Base-by-base conservation (phyloP, 1,140 invertebrate species). In the Bathynomus jamesi region DNA sequence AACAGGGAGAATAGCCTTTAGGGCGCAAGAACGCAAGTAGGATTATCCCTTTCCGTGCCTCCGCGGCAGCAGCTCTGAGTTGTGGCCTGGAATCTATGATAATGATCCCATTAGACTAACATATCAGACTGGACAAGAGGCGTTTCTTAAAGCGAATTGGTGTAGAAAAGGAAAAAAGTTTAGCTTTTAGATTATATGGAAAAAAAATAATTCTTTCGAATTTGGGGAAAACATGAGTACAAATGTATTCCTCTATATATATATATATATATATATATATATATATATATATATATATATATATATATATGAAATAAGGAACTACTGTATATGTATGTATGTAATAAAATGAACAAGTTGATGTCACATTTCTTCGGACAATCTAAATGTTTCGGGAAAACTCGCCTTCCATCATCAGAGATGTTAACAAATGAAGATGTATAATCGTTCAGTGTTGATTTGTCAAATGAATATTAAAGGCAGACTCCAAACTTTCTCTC, bases 61-160 rank as follows among this genome's bases (percentile, higher is more conserved):
- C 53, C 65, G 25, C 13, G n/a, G n/a, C 63, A 11, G 28, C 65
- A 72, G 61, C 67, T 61, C 65, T 69, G 66, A 73, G 71, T 64
- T 73, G 71, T 68, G 71, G 66, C 8, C 71, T 69, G 61, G 71
- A 73, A 73, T 73, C 66, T 69, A 73, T 73, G 71, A 69, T 73
- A 73, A 73, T 73, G 71, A 69, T 62, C 61, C 30, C 71, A 73
- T 73, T 73, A 73, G 29, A 69, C 71, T 73, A 69, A 69, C 71
- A 69, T 73, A 73, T 73, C 71, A 64, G 66, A 28, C 63, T 69
- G 71, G 71, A 73, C 71, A 73, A 30, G 32, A 25, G 29, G 3
- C 29, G 32, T 25, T 46, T 67, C 29, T 68, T 31, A 25, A 46
- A 46, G 0, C 10, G 67, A 5, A 28, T n/a, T 21, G 8, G 10